Evolutionary conservation across 2,797 vertebrate genomes (phyloP).

Genomic region (Psittacula derbiana): DNA sequence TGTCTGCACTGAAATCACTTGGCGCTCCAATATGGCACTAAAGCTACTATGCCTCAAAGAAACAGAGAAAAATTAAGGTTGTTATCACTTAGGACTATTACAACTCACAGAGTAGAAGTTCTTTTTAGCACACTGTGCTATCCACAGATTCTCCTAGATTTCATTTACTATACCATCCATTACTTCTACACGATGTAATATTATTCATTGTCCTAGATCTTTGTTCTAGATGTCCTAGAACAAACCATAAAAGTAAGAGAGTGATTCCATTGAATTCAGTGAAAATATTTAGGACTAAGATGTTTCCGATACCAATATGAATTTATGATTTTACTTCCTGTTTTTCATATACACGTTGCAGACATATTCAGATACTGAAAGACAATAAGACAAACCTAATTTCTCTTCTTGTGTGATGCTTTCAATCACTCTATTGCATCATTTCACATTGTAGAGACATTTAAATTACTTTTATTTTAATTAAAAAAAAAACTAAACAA

Average conservation of each 20-base stretch:
- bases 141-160: neutral
- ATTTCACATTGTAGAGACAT: neutral
- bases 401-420: neutral
- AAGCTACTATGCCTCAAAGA: neutral
- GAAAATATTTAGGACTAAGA: neutral
- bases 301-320: neutral
- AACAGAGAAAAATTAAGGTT: neutral
- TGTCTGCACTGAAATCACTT: neutral
- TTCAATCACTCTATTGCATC: neutral
- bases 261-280: neutral
- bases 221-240: neutral
- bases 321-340: neutral
- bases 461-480: neutral
- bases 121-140: neutral
- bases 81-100: neutral
- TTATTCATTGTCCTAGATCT: neutral
- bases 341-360: neutral
- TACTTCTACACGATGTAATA: neutral
- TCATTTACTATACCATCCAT: neutral
- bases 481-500: neutral
- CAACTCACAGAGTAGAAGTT: neutral
- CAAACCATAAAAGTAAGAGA: neutral
- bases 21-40: neutral
- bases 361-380: neutral
- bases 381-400: neutral